A percentile compares a stretch with the other conserved stretches of the same genome.
phyloP scores from a whole-genome alignment of 2,797 vertebrate genomes.

The Odontamblyopus rebecca region DNA sequence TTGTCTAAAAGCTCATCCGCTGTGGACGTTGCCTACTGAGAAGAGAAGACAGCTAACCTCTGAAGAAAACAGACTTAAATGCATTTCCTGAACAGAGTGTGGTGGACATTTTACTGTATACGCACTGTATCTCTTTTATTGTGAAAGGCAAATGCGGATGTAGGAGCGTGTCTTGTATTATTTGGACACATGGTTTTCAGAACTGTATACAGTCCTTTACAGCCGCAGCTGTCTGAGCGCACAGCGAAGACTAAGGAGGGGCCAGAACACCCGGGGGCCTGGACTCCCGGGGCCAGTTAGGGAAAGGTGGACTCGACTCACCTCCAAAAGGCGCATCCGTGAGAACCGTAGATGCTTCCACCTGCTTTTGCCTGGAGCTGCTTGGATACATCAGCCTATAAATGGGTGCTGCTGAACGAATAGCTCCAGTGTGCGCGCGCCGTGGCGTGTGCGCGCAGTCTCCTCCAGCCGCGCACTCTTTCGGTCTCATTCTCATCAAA shows the following conservation, averaged over 20 bases:
- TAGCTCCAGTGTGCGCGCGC: slow-evolving; percentile 6
- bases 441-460: background rate
- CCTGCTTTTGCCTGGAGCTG: slow-evolving; percentile 4
- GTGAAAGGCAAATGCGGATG: background rate
- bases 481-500: background rate
- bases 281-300: background rate
- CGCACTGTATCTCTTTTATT: background rate
- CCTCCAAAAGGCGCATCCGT: background rate
- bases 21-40: background rate
- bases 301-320: background rate
- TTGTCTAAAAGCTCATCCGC: background rate
- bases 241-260: slow-evolving; percentile 3
- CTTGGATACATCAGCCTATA: slow-evolving; percentile 1
- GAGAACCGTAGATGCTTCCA: background rate
- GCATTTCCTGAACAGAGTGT: background rate
- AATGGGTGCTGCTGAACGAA: slow-evolving; percentile 1
- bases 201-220: slow-evolving; percentile 1
- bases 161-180: background rate
- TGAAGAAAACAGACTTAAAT: background rate
- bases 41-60: background rate
- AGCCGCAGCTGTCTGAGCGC: slow-evolving; percentile 2
- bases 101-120: background rate
- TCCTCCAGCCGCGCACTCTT: background rate
- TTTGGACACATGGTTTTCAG: background rate
- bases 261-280: slow-evolving; percentile 6